These are phyloP conservation scores for Calyptomena viridis DNA, from an alignment of 2,113 vertebrate species.

Conservation along the genomic window DNA sequence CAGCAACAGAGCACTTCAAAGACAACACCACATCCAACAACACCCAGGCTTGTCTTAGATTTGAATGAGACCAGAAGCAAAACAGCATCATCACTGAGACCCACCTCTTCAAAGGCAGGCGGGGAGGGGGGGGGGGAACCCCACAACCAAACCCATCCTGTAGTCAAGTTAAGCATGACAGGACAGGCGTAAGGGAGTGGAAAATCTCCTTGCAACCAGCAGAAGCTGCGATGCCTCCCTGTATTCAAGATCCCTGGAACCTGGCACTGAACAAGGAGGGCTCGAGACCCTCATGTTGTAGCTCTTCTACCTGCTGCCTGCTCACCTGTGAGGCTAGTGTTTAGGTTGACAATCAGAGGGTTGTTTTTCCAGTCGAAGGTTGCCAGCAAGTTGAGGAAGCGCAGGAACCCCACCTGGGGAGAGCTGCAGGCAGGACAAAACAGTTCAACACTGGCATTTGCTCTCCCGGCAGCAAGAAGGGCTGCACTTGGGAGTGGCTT, in stretches of 20 bases:
- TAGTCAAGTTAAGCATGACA: neutral
- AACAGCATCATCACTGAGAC: neutral
- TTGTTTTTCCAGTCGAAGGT: slow-evolving; percentile 96
- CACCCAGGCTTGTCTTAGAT: neutral
- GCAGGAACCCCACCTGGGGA: slow-evolving; percentile 92
- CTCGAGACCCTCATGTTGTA: rapidly evolving
- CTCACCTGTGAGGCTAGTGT: slow-evolving; percentile 86
- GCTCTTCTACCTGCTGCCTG: neutral
- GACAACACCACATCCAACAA: neutral
- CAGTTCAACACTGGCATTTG: neutral
- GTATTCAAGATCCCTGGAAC: neutral
- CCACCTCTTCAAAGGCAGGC: neutral
- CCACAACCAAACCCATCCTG: neutral
- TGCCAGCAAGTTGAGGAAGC: slow-evolving; percentile 88
- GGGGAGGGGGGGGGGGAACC: neutral
- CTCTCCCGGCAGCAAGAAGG: neutral
- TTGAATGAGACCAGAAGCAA: neutral
- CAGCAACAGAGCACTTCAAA: neutral
- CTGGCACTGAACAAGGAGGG: neutral
- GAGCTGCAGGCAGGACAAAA: slow-evolving; percentile 73
- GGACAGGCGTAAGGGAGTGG: neutral
- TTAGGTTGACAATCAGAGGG: slow-evolving; percentile 91
- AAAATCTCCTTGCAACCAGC: neutral
- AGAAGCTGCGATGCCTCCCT: neutral
- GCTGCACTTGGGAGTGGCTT: neutral